Conservation (phyloP, 2,888 invertebrate genomes). For the Chaetogeoica ovagalla region DNA sequence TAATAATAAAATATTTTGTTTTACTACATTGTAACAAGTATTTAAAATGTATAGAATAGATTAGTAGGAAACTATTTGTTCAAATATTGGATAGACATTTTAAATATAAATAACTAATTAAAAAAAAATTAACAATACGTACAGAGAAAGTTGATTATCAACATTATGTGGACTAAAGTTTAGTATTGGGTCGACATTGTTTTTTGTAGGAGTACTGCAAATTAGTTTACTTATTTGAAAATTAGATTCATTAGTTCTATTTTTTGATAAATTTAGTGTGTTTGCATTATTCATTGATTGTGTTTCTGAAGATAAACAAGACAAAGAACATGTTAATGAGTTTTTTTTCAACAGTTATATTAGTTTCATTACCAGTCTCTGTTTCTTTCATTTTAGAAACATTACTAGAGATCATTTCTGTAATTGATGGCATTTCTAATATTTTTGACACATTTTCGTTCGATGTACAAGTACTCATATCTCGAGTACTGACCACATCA, state of each 20-base stretch:
- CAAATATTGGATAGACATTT: background rate
- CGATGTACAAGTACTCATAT: slow-evolving; percentile 3
- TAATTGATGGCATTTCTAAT: slow-evolving; percentile 8
- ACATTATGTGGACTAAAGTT: slow-evolving; percentile 5
- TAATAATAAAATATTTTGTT: no score
- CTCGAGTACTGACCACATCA: slow-evolving; percentile 4
- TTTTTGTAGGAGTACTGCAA: slow-evolving; percentile 32
- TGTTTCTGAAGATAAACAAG: background rate
- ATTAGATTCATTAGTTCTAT: background rate
- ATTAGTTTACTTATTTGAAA: slow-evolving; percentile 18
- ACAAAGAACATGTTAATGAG: background rate
- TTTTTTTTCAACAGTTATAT: background rate
- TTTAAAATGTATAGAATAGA: no score
- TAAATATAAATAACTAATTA: background rate
- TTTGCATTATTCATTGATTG: background rate
- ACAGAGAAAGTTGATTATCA: background rate
- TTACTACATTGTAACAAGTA: no score
- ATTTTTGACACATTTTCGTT: background rate
- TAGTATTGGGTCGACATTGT: background rate
- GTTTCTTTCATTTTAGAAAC: slow-evolving; percentile 7
- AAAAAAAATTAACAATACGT: background rate
- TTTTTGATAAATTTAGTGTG: background rate
- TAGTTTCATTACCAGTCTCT: background rate
- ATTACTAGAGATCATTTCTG: slow-evolving; percentile 11
- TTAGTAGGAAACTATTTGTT: no score